Evolutionary conservation across 2,113 vertebrate species (phyloP).

Genomic region (Periophthalmodon schlosseri): DNA sequence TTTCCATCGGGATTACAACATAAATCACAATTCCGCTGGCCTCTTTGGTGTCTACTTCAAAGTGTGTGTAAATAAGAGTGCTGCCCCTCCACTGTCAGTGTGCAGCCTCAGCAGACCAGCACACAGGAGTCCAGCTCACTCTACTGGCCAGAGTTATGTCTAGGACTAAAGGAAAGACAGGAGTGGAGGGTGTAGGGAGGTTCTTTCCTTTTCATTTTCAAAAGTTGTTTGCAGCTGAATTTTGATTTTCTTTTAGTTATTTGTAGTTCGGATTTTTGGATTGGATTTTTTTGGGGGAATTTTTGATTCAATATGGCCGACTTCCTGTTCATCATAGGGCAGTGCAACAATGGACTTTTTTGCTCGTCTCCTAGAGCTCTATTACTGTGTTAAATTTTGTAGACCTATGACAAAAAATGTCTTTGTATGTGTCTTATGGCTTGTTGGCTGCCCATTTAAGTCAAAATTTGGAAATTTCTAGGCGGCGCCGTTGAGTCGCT

Average conservation of each 20-base stretch:
- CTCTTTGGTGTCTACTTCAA: constrained; percentile 21
- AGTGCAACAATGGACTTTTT: too few species aligned
- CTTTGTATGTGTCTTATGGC: too few species aligned
- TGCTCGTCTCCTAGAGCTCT: too few species aligned
- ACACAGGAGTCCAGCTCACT: constrained; percentile 29
- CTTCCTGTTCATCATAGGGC: too few species aligned
- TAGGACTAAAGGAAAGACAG: neutral
- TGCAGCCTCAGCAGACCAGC: constrained; percentile 25
- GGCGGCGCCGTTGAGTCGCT: too few species aligned
- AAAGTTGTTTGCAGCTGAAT: neutral
- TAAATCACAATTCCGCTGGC: constrained; percentile 31
- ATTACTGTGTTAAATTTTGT: too few species aligned
- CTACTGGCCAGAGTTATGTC: constrained; percentile 13
- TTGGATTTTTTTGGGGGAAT: too few species aligned
- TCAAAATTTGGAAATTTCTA: too few species aligned
- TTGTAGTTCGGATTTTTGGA: too few species aligned
- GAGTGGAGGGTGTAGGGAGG: neutral
- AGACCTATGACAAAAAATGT: too few species aligned
- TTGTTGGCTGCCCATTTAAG: too few species aligned
- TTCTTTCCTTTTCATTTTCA: neutral
- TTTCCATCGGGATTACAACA: constrained; percentile 8
- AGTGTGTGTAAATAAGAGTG: constrained; percentile 35
- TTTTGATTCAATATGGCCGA: too few species aligned
- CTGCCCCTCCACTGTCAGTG: constrained; percentile 14
- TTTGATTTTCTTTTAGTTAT: neutral